Conservation (phyloP, 2,888 invertebrate genomes). For the Erebia aethiops region DNA sequence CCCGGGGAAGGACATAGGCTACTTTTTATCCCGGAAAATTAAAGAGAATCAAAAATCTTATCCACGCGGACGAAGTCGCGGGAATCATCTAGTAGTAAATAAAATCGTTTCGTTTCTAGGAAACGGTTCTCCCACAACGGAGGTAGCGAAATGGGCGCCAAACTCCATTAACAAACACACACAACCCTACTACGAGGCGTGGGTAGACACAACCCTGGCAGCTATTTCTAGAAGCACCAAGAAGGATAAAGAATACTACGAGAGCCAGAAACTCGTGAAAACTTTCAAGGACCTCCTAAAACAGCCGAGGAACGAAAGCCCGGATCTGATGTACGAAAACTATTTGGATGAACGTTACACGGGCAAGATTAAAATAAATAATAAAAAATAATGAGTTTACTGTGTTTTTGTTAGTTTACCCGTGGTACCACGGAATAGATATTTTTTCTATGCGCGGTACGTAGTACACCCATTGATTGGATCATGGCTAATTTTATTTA, state of each 20-base stretch:
- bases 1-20: no score
- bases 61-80: no score
- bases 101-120: not conserved
- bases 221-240: conserved; percentile 54
- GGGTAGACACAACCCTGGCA: conserved; percentile 64
- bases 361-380: conserved; percentile 60
- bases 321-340: conserved; percentile 55
- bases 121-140: conserved; percentile 53
- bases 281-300: conserved; percentile 46
- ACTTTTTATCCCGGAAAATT: no score
- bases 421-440: no score
- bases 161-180: conserved; percentile 54
- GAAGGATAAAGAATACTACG: conserved; percentile 47
- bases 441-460: no score
- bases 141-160: conserved; percentile 68
- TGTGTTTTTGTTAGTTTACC: not conserved
- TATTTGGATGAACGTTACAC: conserved; percentile 58
- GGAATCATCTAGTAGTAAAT: no score
- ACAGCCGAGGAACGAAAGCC: conserved; percentile 44
- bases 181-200: conserved; percentile 70
- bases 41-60: no score
- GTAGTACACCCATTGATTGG: no score
- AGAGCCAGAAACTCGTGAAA: conserved; percentile 47
- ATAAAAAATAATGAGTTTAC: conserved; percentile 32
- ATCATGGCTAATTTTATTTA: no score